Percentiles rank a stretch among this genome's conserved stretches.
phyloP scores from a whole-genome alignment of 2,888 invertebrate genomes.

The Scaptodrosophila latifasciaeformis region DNA sequence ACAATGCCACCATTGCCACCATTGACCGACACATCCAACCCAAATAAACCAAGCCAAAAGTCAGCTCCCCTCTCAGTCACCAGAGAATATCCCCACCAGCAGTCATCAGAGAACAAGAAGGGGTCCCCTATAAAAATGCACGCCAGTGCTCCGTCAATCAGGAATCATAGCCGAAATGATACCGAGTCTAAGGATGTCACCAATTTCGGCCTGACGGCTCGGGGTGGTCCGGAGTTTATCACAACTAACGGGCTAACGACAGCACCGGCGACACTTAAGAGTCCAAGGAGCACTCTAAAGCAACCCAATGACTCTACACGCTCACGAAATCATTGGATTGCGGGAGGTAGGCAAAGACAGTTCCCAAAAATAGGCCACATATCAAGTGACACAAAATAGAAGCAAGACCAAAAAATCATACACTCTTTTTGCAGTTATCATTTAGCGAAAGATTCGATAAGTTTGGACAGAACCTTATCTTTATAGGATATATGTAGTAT shows the following conservation, averaged over 20 bases:
- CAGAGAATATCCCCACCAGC: neutral
- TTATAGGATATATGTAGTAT: no score
- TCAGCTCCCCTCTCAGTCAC: no score
- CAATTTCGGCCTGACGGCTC: neutral
- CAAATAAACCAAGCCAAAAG: no score
- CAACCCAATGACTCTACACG: constrained; percentile 57
- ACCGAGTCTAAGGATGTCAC: neutral
- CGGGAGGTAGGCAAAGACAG: constrained; percentile 13
- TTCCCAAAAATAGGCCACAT: no score
- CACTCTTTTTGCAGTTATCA: no score
- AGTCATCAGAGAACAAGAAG: constrained; percentile 26
- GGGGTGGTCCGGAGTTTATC: constrained; percentile 8
- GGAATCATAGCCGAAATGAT: constrained; percentile 15
- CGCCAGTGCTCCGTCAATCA: constrained; percentile 27
- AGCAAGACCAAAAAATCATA: no score
- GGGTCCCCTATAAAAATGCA: constrained; percentile 37
- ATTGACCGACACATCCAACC: neutral
- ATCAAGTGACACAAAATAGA: no score
- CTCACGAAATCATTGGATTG: constrained; percentile 59
- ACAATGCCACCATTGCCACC: constrained; percentile 6
- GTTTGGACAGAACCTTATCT: no score
- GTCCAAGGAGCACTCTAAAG: constrained; percentile 44
- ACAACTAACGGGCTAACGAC: constrained; percentile 25
- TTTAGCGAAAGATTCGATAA: no score
- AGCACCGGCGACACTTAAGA: constrained; percentile 40